Evolutionary conservation across 2,797 vertebrate species (phyloP), one percentile per base, ranked within the genome.

Genomic region (Platyrinchus mystaceus): DNA sequence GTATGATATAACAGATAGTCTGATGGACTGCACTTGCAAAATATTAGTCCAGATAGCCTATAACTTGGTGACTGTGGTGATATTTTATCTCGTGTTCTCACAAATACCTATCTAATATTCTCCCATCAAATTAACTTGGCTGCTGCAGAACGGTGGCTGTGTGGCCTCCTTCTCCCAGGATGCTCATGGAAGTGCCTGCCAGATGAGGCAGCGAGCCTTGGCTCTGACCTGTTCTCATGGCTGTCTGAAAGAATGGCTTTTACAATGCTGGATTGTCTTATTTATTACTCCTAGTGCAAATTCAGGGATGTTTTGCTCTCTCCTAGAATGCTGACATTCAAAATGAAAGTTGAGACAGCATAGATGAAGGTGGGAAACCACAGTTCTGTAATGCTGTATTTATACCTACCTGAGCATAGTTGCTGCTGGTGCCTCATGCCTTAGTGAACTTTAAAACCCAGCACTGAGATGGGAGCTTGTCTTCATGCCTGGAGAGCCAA

Each of bases 181-280:
- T 20, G 32, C 21, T 79, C 36, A 44, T 30, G 74, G 26, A 69
- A 63, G 36, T 2, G 2, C 20, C 43, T 4, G 8, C 19, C 41
- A 71, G 67, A 67, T 23, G 12, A 68, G 21, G 46, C 4, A 59
- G 44, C 1, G 2, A 87, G 43, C 16, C 22, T 84, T 36, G 10
- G 14, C 32, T 84, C 52, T 67, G 36, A 64, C n/a, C 11, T n/a
- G 0, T 14, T 70, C 60, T 37, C 14, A 10, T 0, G 0, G 6
- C 56, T 89, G 83, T 62, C 36, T 71, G 27, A 64, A 77, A 79
- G 12, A 71, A 58, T 53, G 19, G 27, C 19, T 84, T 83, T 87
- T 56, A 34, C 46, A 43, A 3, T 63, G 28, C 14, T 79, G 32
- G 34, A 34, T 75, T 7, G 0, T n/a, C 24, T 73, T 69, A 41